A percentile compares a stretch with the other conserved stretches of the same genome.
Evolutionary conservation across 1,140 invertebrate genomes (phyloP).

Genomic region (Trialeurodes vaporariorum): DNA sequence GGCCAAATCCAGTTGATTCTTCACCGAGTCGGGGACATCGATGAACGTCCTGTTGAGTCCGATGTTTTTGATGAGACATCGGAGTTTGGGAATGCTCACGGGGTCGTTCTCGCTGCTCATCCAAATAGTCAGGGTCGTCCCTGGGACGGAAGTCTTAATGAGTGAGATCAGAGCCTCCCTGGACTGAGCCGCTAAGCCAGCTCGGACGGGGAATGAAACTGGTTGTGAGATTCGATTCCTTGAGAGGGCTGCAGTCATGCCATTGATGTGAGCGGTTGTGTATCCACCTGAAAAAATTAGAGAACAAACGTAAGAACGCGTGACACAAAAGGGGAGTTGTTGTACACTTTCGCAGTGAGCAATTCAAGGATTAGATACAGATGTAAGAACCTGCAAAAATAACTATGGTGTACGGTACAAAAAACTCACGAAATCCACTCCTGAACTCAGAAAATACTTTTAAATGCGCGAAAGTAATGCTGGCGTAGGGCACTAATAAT

Average conservation of each 20-base stretch:
- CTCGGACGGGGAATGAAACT: conserved; percentile 72
- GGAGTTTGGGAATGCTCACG: conserved; percentile 45
- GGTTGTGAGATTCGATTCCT: conserved; percentile 44
- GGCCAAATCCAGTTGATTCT: background rate
- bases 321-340: no score
- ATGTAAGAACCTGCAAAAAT: no score
- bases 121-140: conserved; percentile 57
- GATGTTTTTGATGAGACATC: conserved; percentile 44
- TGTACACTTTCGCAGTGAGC: no score
- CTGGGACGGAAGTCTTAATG: conserved; percentile 29
- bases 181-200: conserved; percentile 55
- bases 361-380: no score
- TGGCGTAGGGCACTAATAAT: no score
- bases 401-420: no score
- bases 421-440: no score
- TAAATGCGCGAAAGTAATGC: no score
- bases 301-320: conserved; percentile 1
- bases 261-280: conserved; percentile 49
- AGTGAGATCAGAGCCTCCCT: conserved; percentile 39
- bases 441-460: no score
- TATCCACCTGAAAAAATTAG: conserved; percentile 40
- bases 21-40: conserved; percentile 33
- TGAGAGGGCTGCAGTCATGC: conserved; percentile 54
- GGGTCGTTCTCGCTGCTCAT: conserved; percentile 44
- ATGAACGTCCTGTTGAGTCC: conserved; percentile 51